phyloP scores from a whole-genome alignment of 2,113 vertebrate genomes.

The Salvelinus sp. region DNA sequence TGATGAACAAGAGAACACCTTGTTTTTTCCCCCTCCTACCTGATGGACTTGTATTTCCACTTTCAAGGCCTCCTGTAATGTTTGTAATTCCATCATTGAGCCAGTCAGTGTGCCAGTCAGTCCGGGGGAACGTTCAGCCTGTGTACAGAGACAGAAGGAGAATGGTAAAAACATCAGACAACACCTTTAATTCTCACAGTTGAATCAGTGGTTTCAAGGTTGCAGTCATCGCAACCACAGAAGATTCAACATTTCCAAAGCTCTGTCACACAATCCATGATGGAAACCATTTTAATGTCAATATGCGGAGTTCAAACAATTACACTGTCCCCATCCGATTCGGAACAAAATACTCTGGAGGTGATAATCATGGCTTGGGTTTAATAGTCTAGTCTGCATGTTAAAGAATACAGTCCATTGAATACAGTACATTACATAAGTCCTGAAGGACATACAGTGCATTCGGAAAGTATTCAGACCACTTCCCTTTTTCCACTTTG shows the following conservation, averaged over 20 bases:
- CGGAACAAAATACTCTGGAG: too few species aligned
- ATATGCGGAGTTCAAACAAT: too few species aligned
- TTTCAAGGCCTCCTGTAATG: slow-evolving; percentile 98
- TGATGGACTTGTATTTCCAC: slow-evolving; percentile 99
- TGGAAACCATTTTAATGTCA: too few species aligned
- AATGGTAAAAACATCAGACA: background rate
- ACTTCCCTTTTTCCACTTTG: too few species aligned
- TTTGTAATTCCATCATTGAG: slow-evolving; percentile 97
- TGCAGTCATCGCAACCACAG: too few species aligned
- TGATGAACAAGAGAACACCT: background rate
- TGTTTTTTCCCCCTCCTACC: slow-evolving; percentile 68
- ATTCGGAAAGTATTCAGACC: too few species aligned
- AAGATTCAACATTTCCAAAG: too few species aligned
- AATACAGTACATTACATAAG: background rate
- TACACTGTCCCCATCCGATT: too few species aligned
- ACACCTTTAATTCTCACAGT: background rate
- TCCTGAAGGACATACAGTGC: background rate
- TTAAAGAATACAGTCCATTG: background rate
- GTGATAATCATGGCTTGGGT: too few species aligned
- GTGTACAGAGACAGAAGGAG: slow-evolving; percentile 15
- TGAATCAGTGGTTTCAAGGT: too few species aligned
- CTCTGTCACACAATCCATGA: too few species aligned
- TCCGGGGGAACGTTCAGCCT: slow-evolving; percentile 71
- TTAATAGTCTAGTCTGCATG: too few species aligned
- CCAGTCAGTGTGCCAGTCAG: slow-evolving; percentile 73